Evolutionary conservation across 2,113 vertebrate species (phyloP), one percentile per base, ranked within the genome.

Genomic region (Trinectes maculatus): DNA sequence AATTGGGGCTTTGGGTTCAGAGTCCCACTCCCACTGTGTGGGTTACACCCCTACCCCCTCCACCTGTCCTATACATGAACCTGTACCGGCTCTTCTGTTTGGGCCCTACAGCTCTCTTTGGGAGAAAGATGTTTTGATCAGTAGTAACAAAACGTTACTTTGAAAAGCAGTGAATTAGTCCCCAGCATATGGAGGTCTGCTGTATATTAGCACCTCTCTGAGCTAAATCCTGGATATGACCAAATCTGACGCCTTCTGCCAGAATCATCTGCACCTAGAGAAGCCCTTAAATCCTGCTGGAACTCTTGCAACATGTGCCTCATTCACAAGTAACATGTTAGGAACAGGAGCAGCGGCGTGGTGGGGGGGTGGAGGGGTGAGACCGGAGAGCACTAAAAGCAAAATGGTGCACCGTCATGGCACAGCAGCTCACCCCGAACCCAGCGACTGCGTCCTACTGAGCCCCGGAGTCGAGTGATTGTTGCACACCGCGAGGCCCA

Each of bases 261-360:
- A 56, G 42, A 77, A 70, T 40, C 52, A 75, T 78, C 63, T 28
- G 18, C 74, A 58, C 47, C 71, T 71, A 74, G 51, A 82, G n/a
- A 46, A 74, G 36, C 57, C 48, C 48, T 79, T 80, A 70, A 72
- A 81, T 63, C 36, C 48, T 57, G 48, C 43, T 53, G 49, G 84
- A 60, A 77, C 79, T 44, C 83, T 58, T 79, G 69, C 69, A 79
- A 72, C 70, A 83, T 84, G 57, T 67, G 79, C n/a, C n/a, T n/a
- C n/a, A 59, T 87, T 75, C 77, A 74, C 57, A 69, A 67, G 67
- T 79, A 73, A 62, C 72, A 81, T 76, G 80, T 22, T 64, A 74
- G 76, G 69, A 80, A 82, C 73, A 79, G 74, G 39, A 72, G 72
- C 39, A 15, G 58, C 36, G 53, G 29, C 15, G 37, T n/a, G 13